Percentiles rank a stretch among this genome's conserved stretches.
phyloP scores from a whole-genome alignment of 2,888 invertebrate genomes.

The Stenodera caucasica region DNA sequence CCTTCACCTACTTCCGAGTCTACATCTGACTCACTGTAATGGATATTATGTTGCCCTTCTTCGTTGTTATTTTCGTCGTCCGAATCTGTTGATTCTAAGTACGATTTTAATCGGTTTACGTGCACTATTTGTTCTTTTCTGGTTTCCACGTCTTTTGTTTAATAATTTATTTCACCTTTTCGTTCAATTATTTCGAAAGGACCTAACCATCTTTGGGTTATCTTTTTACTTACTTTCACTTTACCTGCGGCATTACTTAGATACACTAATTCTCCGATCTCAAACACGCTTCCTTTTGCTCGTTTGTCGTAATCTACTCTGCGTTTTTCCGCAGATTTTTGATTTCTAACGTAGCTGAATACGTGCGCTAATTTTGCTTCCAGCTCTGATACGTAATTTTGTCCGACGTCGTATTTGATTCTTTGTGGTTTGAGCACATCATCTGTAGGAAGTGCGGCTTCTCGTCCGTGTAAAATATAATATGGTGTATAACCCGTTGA shows the following conservation, averaged over 20 bases:
- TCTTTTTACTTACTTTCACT: not conserved
- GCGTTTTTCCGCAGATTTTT: too few species aligned
- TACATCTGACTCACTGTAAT: too few species aligned
- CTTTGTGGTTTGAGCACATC: constrained; percentile 24
- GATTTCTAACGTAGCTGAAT: too few species aligned
- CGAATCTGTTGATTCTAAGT: too few species aligned
- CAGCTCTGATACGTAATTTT: constrained; percentile 25
- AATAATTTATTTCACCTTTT: not conserved
- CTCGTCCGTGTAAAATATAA: constrained; percentile 33
- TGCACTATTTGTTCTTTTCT: constrained; percentile 1
- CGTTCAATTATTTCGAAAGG: not conserved
- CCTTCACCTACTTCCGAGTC: too few species aligned
- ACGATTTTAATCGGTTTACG: not conserved
- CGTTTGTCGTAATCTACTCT: not conserved
- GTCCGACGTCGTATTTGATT: constrained; percentile 27
- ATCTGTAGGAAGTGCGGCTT: constrained; percentile 30
- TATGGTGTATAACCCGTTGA: constrained; percentile 34
- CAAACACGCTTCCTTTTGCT: not conserved
- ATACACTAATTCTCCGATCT: not conserved
- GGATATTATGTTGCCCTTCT: too few species aligned
- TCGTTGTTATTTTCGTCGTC: too few species aligned
- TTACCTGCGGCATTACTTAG: not conserved
- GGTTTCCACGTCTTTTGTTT: constrained; percentile 5
- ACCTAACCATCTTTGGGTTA: not conserved
- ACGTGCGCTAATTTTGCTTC: constrained; percentile 1